Evolutionary conservation across 1,140 invertebrate genomes (phyloP).

Genomic region (Orchesella cincta): DNA sequence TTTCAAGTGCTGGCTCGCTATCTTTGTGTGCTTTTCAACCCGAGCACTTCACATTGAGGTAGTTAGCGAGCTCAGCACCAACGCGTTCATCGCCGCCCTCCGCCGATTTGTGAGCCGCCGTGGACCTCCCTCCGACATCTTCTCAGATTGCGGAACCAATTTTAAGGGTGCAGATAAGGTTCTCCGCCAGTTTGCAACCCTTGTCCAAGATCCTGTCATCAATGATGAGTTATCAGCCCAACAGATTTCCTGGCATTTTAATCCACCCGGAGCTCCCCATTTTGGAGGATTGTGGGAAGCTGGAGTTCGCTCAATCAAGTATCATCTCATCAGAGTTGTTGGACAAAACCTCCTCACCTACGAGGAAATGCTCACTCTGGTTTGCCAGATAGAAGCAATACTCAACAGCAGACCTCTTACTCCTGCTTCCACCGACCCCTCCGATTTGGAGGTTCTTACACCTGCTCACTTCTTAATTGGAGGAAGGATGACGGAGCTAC

Average conservation of each 20-base stretch:
- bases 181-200: background rate
- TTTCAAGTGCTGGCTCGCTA: slow-evolving; percentile 46
- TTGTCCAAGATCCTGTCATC: background rate
- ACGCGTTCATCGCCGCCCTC: background rate
- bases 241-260: slow-evolving; percentile 17
- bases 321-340: background rate
- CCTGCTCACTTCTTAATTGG: slow-evolving; percentile 49
- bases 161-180: background rate
- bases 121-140: background rate
- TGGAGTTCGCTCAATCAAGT: background rate
- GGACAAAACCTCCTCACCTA: background rate
- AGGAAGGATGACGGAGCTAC: slow-evolving; percentile 17
- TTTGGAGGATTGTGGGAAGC: slow-evolving; percentile 21
- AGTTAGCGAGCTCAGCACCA: background rate
- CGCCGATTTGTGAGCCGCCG: background rate
- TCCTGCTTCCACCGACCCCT: slow-evolving; percentile 50
- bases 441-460: slow-evolving; percentile 52
- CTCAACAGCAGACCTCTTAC: slow-evolving; percentile 53
- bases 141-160: slow-evolving; percentile 39
- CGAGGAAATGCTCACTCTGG: slow-evolving; percentile 25
- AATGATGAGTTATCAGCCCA: background rate
- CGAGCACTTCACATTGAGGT: background rate
- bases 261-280: slow-evolving; percentile 7
- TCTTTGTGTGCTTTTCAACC: slow-evolving; percentile 26
- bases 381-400: slow-evolving; percentile 51